These are phyloP conservation scores for Leptocoma aspasia DNA, from an alignment of 2,113 vertebrate genomes.

Conservation along the genomic window DNA sequence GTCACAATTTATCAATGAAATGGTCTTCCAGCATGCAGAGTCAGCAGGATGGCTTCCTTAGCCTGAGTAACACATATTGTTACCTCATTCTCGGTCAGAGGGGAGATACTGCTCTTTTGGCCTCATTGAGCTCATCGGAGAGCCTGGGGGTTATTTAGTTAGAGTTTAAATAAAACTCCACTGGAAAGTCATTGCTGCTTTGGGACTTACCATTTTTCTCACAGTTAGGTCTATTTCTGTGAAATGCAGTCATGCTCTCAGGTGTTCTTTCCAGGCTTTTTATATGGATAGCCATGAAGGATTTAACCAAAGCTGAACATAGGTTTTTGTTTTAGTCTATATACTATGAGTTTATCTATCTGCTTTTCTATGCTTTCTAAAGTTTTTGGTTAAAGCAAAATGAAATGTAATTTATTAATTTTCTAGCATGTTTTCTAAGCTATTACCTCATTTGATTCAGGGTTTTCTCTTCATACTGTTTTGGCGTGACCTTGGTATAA, in stretches of 20 bases:
- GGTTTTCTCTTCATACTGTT: neutral
- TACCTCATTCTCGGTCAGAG: neutral
- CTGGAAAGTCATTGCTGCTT: slow-evolving; percentile 11
- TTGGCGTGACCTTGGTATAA: neutral
- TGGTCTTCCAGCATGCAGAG: neutral
- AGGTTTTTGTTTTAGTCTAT: neutral
- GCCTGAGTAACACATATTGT: neutral
- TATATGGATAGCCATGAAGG: neutral
- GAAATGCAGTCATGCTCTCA: neutral
- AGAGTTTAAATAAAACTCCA: slow-evolving; percentile 29
- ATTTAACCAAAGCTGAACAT: neutral
- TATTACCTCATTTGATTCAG: neutral
- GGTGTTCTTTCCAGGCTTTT: neutral
- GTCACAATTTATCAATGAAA: slow-evolving; percentile 49
- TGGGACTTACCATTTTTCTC: neutral
- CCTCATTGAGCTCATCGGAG: neutral
- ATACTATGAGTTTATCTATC: neutral
- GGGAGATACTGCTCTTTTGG: slow-evolving; percentile 45
- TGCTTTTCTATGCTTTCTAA: neutral
- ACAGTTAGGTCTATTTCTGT: neutral
- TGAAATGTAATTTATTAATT: neutral
- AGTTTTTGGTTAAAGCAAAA: neutral
- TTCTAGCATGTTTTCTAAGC: neutral
- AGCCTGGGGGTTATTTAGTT: slow-evolving; percentile 22
- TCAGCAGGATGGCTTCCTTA: slow-evolving; percentile 33